A percentile compares a stretch with the other conserved stretches of the same genome.
Conservation (phyloP, 2,888 invertebrate species). For the Apoda limacodes region DNA sequence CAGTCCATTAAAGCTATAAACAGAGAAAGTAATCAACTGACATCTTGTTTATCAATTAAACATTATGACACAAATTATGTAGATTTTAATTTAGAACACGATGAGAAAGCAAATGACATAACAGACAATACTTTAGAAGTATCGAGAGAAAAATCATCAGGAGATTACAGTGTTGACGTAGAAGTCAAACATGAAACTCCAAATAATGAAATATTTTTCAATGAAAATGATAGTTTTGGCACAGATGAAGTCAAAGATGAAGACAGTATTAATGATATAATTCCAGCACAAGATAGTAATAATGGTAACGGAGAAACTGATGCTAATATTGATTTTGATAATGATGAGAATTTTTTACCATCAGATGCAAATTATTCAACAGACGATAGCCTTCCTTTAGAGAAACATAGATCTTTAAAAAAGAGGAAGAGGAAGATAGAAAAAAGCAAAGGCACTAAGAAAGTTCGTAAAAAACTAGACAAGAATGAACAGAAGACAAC, state of each 20-base stretch:
- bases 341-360: neutral
- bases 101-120: conserved; percentile 11
- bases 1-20: conserved; percentile 33
- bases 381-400: conserved; percentile 37
- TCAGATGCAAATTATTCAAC: conserved; percentile 29
- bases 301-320: neutral
- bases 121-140: neutral
- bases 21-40: conserved; percentile 27
- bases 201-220: conserved; percentile 11
- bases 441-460: conserved; percentile 23
- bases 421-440: conserved; percentile 14
- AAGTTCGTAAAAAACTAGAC: conserved; percentile 14
- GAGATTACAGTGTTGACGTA: conserved; percentile 9
- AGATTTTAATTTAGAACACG: conserved; percentile 23
- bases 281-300: conserved; percentile 9
- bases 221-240: conserved; percentile 6
- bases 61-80: conserved; percentile 23
- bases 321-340: neutral
- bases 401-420: conserved; percentile 25
- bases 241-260: conserved; percentile 20
- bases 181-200: conserved; percentile 20
- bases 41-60: conserved; percentile 23
- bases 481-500: conserved; percentile 19
- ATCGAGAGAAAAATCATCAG: neutral
- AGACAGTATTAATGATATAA: conserved; percentile 5